Base-by-base conservation (phyloP, 1,140 invertebrate genomes). In the Drosophila bipectinata region DNA sequence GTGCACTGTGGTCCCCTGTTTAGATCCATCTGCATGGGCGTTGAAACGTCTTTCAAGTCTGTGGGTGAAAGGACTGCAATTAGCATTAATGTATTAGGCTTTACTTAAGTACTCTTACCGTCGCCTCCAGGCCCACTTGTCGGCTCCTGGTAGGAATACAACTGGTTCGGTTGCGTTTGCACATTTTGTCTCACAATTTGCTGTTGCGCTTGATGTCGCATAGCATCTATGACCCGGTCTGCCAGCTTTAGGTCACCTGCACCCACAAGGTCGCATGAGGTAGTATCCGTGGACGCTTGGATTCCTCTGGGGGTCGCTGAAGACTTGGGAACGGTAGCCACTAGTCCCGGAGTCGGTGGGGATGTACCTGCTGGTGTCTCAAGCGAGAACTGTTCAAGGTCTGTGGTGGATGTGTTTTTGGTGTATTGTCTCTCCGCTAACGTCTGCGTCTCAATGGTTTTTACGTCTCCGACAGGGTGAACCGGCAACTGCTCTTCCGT, bases 381-480 rank as follows among this genome's bases (percentile, higher is more conserved):
- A 14, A 45, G 28, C 26, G 28, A 34, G 4, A 53, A 32, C 14
- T 49, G 52, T 1, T 3, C 8, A 37, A 88, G 45, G 45, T 87
- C 79, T 3, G 72, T 69, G 1, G 83, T 87, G 1, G 83, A 83
- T 3, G 83, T 79, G 14, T 72, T 37, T 32, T 83, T 88, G 18
- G 66, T 57, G 10, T 61, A 47, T 14, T 44, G 3, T 0, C 9
- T 6, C 51, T 48, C 44, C 10, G 49, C 3, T 0, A 6, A 15
- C 0, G 62, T 69, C 48, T 80, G 73, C 0, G 77, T 74, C 6
- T 77, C 55, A 0, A 24, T 75, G 44, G 62, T 61, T 10, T 67
- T 75, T 0, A 75, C 7, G 1, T 39, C 63, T 4, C 37, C 37
- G 0, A 12, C 53, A 5, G 41, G 15, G 2, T 10, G 30, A 0